Conservation (phyloP, 2,888 invertebrate genomes). For the Agrochola litura region DNA sequence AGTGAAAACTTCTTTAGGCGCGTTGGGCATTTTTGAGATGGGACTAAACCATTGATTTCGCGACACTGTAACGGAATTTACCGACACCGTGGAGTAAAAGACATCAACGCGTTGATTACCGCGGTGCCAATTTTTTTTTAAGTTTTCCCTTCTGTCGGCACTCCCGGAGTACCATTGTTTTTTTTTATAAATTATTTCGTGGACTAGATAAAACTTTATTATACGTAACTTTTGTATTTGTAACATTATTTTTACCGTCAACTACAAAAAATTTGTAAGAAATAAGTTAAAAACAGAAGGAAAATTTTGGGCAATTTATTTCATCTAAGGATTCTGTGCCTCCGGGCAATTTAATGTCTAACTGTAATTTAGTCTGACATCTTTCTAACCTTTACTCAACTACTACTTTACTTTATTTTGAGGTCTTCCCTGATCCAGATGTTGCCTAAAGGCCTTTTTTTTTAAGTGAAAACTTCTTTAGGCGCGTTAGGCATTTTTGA, state of each 20-base stretch:
- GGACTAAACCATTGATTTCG: no score
- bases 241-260: slow-evolving; percentile 5
- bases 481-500: no score
- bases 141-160: no score
- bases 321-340: background rate
- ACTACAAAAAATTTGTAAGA: background rate
- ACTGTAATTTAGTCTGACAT: background rate
- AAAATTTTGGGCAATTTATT: slow-evolving; percentile 16
- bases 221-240: slow-evolving; percentile 9
- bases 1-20: no score
- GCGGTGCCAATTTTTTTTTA: no score
- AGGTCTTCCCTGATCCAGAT: background rate
- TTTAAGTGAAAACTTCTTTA: no score
- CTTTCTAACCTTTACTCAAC: background rate
- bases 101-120: no score
- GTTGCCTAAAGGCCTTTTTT: background rate
- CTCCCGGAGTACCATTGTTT: no score
- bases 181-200: no score
- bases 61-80: no score
- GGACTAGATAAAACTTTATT: background rate
- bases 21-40: no score
- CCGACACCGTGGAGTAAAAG: no score
- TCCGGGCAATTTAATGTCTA: background rate
- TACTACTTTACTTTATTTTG: background rate
- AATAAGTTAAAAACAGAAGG: background rate